phyloP scores from a whole-genome alignment of 1,140 invertebrate species.

The Anadara kagoshimensis region DNA sequence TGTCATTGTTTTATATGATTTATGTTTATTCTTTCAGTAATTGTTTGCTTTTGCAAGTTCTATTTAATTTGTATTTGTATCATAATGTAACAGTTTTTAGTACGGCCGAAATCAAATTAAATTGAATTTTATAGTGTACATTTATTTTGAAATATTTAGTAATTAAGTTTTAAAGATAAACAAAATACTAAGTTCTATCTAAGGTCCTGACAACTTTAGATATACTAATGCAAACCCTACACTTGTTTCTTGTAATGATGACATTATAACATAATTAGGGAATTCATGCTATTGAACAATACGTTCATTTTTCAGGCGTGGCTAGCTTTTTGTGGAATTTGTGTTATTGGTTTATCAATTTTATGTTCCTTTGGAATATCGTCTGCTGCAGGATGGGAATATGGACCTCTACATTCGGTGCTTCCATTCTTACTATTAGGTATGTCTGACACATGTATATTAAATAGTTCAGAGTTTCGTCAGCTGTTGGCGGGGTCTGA shows the following conservation, averaged over 20 bases:
- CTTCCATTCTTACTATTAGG: slow-evolving; percentile 87
- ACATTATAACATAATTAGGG: background rate
- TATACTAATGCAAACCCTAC: no score
- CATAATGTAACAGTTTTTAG: no score
- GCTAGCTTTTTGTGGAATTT: slow-evolving; percentile 80
- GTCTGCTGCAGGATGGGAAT: slow-evolving; percentile 82
- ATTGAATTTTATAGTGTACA: no score
- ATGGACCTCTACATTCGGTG: slow-evolving; percentile 86
- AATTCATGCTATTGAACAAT: background rate
- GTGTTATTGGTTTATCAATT: slow-evolving; percentile 83
- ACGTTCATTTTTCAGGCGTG: slow-evolving; percentile 60
- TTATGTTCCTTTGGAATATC: slow-evolving; percentile 82
- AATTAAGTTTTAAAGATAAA: no score
- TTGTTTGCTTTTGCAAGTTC: no score
- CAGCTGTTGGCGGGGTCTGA: no score
- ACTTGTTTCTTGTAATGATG: background rate
- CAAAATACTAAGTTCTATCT: background rate
- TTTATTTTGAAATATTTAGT: no score
- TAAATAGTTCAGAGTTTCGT: no score
- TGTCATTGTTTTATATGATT: no score
- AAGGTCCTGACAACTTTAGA: background rate
- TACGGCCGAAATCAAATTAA: no score
- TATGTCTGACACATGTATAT: slow-evolving; percentile 15
- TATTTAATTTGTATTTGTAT: no score
- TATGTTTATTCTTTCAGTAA: no score